Evolutionary conservation across 2,113 vertebrate genomes (phyloP).

Genomic region (Cyphomyrus plagiostoma): DNA sequence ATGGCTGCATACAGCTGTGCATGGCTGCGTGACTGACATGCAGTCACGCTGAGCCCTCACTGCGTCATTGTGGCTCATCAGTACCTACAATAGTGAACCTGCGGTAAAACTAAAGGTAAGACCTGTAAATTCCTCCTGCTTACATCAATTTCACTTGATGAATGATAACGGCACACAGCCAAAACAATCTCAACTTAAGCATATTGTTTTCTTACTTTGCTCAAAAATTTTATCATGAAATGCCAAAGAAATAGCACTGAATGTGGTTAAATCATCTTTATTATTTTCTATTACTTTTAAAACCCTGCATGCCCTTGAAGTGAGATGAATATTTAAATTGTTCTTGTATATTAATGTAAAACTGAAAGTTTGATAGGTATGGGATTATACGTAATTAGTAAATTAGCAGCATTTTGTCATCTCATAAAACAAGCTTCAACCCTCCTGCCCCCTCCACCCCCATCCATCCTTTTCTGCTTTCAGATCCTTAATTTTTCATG

Average conservation of each 20-base stretch:
- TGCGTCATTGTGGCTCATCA: not conserved
- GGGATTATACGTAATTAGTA: too few relatives aligned
- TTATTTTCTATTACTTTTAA: not conserved
- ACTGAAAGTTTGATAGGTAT: not conserved
- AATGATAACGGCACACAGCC: not conserved
- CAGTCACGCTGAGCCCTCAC: not conserved
- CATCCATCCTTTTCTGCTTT: not conserved
- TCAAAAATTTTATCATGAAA: not conserved
- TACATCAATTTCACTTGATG: not conserved
- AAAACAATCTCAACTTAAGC: not conserved
- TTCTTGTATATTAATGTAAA: too few relatives aligned
- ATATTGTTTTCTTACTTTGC: too few relatives aligned
- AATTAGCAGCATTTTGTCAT: not conserved
- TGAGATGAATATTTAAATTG: not conserved
- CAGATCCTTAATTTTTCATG: not conserved
- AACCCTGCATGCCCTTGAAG: not conserved
- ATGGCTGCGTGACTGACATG: not conserved
- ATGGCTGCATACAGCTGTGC: too few relatives aligned
- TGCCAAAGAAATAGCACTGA: not conserved
- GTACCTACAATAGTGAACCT: too few relatives aligned
- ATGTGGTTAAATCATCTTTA: not conserved
- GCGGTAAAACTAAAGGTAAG: not conserved
- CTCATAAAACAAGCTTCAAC: not conserved
- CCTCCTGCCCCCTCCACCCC: not conserved
- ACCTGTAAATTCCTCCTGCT: not conserved